These are phyloP conservation scores for Carposina sasakii DNA, from an alignment of 1,140 invertebrate genomes.

Conservation along the genomic window DNA sequence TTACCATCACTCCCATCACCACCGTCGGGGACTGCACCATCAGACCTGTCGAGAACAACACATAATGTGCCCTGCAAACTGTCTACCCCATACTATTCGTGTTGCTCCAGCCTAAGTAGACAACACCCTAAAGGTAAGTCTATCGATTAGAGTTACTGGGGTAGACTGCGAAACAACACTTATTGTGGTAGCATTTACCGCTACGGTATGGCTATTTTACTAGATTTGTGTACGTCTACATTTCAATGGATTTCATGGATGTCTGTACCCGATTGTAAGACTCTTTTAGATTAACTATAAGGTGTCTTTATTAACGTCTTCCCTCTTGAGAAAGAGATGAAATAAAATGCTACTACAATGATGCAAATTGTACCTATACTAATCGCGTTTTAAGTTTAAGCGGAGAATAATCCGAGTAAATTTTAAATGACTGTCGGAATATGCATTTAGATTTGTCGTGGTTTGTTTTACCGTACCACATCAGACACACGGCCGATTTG, in stretches of 20 bases:
- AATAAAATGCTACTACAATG: constrained; percentile 47
- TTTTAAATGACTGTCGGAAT: constrained; percentile 48
- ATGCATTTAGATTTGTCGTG: constrained; percentile 57
- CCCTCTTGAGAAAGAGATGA: background rate
- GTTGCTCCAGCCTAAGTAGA: too few relatives aligned
- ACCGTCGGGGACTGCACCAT: constrained; percentile 68
- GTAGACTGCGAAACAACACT: constrained; percentile 21
- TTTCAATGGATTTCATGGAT: background rate
- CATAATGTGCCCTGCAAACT: constrained; percentile 38
- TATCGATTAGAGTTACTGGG: background rate
- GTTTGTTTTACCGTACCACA: constrained; percentile 24
- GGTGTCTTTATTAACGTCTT: background rate
- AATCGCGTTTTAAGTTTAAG: background rate
- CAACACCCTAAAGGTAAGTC: background rate
- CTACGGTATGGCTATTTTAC: background rate
- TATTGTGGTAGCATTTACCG: constrained; percentile 56
- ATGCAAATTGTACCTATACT: too few relatives aligned
- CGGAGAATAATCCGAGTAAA: constrained; percentile 3
- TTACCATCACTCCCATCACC: constrained; percentile 60
- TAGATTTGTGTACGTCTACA: too few relatives aligned
- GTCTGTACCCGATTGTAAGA: too few relatives aligned
- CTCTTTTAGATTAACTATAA: background rate
- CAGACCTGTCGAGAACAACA: constrained; percentile 54
- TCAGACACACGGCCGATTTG: too few relatives aligned
- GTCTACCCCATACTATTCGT: constrained; percentile 46